Evolutionary conservation across 2,888 invertebrate species (phyloP), one percentile per base, ranked within the genome.

Genomic region (Microdon myrmicae): DNA sequence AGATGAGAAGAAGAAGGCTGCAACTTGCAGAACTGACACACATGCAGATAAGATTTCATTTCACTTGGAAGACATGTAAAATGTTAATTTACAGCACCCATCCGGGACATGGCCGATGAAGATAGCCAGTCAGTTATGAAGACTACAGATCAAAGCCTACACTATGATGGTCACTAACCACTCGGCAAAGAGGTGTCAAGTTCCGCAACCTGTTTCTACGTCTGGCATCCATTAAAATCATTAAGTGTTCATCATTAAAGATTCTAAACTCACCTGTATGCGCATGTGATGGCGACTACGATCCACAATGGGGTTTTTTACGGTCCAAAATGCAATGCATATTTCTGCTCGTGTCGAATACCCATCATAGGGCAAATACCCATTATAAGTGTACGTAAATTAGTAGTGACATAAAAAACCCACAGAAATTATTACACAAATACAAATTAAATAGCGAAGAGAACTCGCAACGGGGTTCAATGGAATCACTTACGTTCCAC

Each of bases 241-340:
- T 64, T 64, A 64, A 58, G 53, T n/a, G 43, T 53, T 64, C 28
- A n/a, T 17, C 64, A 64, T 58, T 64, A 64, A 64, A 58, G 58
- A 58, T 53, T 64, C 32, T 58, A 37, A 56, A 56, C 39, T 38
- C 25, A 39, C 16, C 16, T 19, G 19, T 22, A 23, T 9, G 9
- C 6, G 7, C n/a, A 26, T 7, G 31, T 22, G 28, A 22, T n/a
- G 23, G 14, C 26, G 7, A 23, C 32, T 35, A 20, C n/a, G n/a
- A 12, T 25, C 47, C 32, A 31, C 43, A 43, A 48, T 43, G 45
- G 31, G 51, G 43, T 38, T 58, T 45, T 58, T 58, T 47, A 23
- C 47, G 43, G 47, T 56, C 47, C 45, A 23, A 51, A 39, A 31
- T 61, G 45, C 34, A 49, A 44, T 61, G 32, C 25, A 55, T 39